These are phyloP conservation scores for Diplazon laetatorius DNA, from an alignment of 2,888 invertebrate genomes.

Conservation along the genomic window DNA sequence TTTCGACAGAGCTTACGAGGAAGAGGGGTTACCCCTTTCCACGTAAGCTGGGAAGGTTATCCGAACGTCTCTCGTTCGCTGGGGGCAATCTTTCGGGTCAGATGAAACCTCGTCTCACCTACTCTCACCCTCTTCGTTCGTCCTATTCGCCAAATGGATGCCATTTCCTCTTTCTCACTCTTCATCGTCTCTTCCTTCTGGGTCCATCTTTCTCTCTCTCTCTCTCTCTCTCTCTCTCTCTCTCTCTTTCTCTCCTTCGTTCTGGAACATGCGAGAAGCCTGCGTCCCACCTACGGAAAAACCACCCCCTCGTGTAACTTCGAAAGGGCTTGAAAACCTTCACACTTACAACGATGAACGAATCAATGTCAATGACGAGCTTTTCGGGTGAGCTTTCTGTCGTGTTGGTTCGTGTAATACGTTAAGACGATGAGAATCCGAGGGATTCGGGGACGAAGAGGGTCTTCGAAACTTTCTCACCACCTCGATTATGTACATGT, in stretches of 20 bases:
- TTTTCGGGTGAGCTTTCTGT: neutral
- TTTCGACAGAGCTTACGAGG: neutral
- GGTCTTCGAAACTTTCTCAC: conserved; percentile 18
- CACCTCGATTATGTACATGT: neutral
- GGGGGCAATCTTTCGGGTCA: conserved; percentile 30
- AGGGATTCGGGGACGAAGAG: conserved; percentile 32
- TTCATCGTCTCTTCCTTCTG: too few relatives aligned
- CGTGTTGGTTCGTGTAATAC: conserved; percentile 24
- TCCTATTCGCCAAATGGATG: too few relatives aligned
- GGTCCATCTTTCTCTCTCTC: too few relatives aligned
- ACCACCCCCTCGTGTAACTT: too few relatives aligned
- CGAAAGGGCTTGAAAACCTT: too few relatives aligned
- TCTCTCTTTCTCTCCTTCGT: too few relatives aligned
- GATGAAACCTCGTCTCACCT: conserved; percentile 6
- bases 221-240: too few relatives aligned
- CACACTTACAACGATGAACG: too few relatives aligned
- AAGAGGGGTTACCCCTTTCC: conserved; percentile 1
- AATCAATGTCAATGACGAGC: conserved; percentile 44
- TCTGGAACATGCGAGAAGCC: conserved; percentile 5
- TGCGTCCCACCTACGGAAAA: too few relatives aligned
- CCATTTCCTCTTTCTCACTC: neutral
- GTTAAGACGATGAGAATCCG: conserved; percentile 38
- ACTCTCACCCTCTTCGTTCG: too few relatives aligned
- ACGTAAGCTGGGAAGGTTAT: too few relatives aligned
- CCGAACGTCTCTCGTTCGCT: neutral